Evolutionary conservation across 2,888 invertebrate genomes (phyloP).

Genomic region (Mythimna ferrago): DNA sequence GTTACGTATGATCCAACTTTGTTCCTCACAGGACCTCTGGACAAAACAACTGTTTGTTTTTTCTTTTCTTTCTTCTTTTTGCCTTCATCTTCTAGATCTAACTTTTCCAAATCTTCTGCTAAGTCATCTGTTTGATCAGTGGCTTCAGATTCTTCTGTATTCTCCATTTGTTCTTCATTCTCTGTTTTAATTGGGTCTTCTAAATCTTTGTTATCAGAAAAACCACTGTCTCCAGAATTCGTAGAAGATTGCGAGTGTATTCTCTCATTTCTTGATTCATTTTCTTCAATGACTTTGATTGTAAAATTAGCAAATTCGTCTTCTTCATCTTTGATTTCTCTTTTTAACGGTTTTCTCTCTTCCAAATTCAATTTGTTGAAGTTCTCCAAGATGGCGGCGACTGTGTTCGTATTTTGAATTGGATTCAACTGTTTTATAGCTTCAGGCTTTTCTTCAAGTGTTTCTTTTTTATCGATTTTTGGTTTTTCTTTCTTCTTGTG

Average conservation of each 20-base stretch:
- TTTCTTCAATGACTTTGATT: constrained; percentile 74
- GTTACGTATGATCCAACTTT: constrained; percentile 32
- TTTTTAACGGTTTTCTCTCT: constrained; percentile 45
- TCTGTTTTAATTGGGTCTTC: constrained; percentile 37
- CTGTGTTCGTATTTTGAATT: constrained; percentile 51
- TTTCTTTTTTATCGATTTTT: constrained; percentile 57
- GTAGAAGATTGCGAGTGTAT: constrained; percentile 74
- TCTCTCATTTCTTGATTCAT: constrained; percentile 65
- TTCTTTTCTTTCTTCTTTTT: constrained; percentile 70
- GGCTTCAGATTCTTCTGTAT: constrained; percentile 28
- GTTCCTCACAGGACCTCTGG: constrained; percentile 66
- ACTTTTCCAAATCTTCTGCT: constrained; percentile 65
- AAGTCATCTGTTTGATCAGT: constrained; percentile 62
- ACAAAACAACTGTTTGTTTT: constrained; percentile 67
- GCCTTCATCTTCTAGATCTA: constrained; percentile 60
- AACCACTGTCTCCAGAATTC: constrained; percentile 84
- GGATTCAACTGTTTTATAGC: constrained; percentile 28
- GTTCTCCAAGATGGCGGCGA: constrained; percentile 70
- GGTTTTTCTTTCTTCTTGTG: constrained; percentile 70
- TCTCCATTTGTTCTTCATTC: constrained; percentile 25
- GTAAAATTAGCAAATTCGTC: constrained; percentile 78
- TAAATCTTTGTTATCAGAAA: constrained; percentile 70
- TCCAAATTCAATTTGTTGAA: constrained; percentile 67
- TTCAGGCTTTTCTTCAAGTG: constrained; percentile 19
- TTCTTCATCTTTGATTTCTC: constrained; percentile 72